These are phyloP conservation scores for Sus scrofa DNA, from an alignment of 2,113 vertebrate species.

Conservation along the genomic window DNA sequence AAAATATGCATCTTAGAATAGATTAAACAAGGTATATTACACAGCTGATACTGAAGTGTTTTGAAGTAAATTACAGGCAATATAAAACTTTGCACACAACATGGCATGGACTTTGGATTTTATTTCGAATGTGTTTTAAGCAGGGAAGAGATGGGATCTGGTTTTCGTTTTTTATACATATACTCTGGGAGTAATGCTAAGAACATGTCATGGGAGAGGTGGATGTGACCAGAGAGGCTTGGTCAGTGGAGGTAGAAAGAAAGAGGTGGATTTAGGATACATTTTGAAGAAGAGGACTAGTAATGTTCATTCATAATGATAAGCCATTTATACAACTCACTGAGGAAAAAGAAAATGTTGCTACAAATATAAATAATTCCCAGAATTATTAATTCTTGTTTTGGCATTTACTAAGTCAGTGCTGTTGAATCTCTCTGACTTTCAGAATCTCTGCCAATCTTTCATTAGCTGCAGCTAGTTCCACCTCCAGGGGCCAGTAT, in stretches of 20 bases:
- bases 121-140: conserved; percentile 11
- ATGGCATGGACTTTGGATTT: not conserved
- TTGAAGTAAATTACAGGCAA: conserved; percentile 10
- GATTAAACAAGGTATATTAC: conserved; percentile 1
- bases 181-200: not conserved
- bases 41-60: not conserved
- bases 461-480: conserved; percentile 1
- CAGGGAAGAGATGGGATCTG: not conserved
- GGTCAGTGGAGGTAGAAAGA: not conserved
- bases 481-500: conserved; percentile 41
- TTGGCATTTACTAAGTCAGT: not conserved
- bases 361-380: not conserved
- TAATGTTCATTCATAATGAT: not conserved
- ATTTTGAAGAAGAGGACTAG: not conserved
- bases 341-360: conserved; percentile 22
- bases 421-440: not conserved
- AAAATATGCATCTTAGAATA: conserved; percentile 24
- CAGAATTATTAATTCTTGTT: not conserved
- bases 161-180: not conserved
- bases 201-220: not conserved
- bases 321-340: not conserved
- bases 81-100: not conserved
- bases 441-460: not conserved
- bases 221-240: not conserved
- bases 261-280: not conserved